Base-by-base conservation (phyloP, 2,888 invertebrate genomes). In the Eupelmus urozonus region DNA sequence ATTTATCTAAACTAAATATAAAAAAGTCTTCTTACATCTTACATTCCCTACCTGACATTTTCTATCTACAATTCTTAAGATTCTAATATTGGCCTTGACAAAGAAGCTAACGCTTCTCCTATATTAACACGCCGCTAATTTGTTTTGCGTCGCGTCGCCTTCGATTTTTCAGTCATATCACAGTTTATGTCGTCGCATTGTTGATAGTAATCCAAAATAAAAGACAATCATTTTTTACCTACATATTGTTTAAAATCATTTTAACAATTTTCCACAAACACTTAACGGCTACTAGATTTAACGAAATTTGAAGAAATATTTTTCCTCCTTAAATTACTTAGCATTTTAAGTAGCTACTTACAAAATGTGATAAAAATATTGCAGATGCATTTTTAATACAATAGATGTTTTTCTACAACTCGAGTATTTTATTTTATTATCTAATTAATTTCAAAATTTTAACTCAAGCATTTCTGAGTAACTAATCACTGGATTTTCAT, bases 41-140 rank as follows among this genome's bases (percentile, higher is more conserved):
- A 23, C 70, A 63, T 11, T 42, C 65, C 80, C 81, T 82, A 83
- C 80, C 65, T 82, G 80, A 81, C 76, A 81, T 80, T 83, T 53
- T 82, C 85, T 89, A 89, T 89, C 86, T 89, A 89, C 88, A 88
- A 74, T 79, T 76, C 75, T 75, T 85, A 86, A 84, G 82, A 82
- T 82, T 81, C 84, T 87, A 88, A 81, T 87, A 87, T 88, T 87
- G 87, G 87, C 86, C 87, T 84, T 77, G 57, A 73, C 40, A 53
- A 73, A 67, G 69, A 69, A 76, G 57, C 20, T 29, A 25, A 27
- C 40, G 27, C 29, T 20, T 51, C 45, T 67, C 66, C 11, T 73
- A 62, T 45, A 53, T 60, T 45, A 2, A 51, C 57, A 40, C 57
- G 49, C 23, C 67, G 53, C 67, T 69, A 69, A 57, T 25, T 29